Conservation (phyloP, 2,113 vertebrate species). For the Forbesichthys agassizii region DNA sequence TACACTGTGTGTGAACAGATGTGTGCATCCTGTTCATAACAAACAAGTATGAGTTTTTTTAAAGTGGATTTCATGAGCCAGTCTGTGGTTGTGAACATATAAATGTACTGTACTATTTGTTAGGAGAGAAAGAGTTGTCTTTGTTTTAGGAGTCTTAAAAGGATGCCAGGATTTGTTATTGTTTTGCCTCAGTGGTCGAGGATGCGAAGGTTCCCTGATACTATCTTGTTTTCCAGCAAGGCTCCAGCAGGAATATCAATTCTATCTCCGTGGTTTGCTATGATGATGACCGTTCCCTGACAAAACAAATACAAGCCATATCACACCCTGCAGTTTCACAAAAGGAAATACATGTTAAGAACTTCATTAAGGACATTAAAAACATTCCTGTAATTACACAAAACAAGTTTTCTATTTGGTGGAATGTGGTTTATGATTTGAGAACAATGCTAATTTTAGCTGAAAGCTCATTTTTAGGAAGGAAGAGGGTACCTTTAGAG, state of each 20-base stretch:
- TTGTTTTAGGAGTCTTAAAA: constrained; percentile 4
- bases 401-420: too few relatives aligned
- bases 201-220: constrained; percentile 96
- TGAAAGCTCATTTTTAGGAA: too few relatives aligned
- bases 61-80: background rate
- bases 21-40: background rate
- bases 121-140: background rate
- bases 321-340: background rate
- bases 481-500: constrained; percentile 82
- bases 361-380: too few relatives aligned
- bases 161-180: background rate
- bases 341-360: too few relatives aligned
- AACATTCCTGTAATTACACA: too few relatives aligned
- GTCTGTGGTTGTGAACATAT: background rate
- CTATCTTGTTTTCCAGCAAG: constrained; percentile 97
- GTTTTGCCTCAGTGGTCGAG: constrained; percentile 87
- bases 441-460: too few relatives aligned
- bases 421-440: too few relatives aligned
- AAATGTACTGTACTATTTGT: background rate
- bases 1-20: background rate
- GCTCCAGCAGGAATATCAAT: constrained; percentile 98
- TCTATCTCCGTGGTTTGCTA: constrained; percentile 94
- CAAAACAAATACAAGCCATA: background rate
- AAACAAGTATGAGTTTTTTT: background rate
- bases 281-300: constrained; percentile 98